These are phyloP conservation scores for Eurypyga helias DNA, from an alignment of 2,113 vertebrate genomes.

Conservation along the genomic window DNA sequence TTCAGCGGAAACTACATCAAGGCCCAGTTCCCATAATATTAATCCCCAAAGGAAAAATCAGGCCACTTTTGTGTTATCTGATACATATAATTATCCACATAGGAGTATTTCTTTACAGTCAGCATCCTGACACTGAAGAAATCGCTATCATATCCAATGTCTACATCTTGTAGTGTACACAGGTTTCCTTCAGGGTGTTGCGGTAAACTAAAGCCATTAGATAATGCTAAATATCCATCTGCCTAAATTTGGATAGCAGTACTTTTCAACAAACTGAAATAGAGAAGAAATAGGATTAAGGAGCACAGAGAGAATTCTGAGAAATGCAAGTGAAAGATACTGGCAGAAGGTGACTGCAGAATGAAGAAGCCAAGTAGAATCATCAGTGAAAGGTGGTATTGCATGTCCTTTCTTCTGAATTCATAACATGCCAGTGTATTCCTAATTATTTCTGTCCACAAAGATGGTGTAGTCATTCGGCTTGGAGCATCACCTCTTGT, in stretches of 20 bases:
- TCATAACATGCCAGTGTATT: neutral
- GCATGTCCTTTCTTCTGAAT: neutral
- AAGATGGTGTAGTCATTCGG: neutral
- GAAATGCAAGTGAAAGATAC: neutral
- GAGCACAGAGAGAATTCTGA: neutral
- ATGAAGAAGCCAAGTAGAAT: neutral
- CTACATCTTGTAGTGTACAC: neutral
- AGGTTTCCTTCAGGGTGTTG: neutral
- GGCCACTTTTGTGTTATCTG: neutral
- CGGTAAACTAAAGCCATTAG: neutral
- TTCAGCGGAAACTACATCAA: neutral
- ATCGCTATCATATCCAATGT: neutral
- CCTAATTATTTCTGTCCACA: neutral
- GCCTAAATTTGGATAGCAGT: neutral
- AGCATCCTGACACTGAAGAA: neutral
- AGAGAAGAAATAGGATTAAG: neutral
- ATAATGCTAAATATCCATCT: neutral
- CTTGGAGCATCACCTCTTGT: neutral
- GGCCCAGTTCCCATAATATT: neutral
- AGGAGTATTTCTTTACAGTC: neutral
- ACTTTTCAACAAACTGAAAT: no score
- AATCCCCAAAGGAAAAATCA: neutral
- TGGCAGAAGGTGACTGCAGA: neutral
- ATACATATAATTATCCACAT: neutral
- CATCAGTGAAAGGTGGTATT: neutral